These are phyloP conservation scores for Panonychus citri DNA, from an alignment of 1,140 invertebrate species.

Conservation along the genomic window DNA sequence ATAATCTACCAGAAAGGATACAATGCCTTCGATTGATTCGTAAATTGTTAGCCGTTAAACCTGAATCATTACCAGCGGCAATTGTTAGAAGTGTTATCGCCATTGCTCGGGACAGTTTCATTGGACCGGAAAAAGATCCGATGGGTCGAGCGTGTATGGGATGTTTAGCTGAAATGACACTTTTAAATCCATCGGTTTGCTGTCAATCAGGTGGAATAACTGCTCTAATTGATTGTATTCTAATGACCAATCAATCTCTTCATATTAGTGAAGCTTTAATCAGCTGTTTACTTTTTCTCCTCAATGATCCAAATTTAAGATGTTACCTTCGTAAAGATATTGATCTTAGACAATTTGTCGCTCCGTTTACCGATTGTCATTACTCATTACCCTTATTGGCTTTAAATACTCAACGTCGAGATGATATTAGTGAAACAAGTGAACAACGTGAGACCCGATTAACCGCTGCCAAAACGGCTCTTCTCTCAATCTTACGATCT, in stretches of 20 bases:
- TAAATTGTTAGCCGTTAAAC: constrained; percentile 38
- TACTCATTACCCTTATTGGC: constrained; percentile 19
- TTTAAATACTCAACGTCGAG: neutral
- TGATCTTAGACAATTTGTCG: constrained; percentile 49
- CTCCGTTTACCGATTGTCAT: constrained; percentile 77
- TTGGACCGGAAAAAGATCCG: constrained; percentile 42
- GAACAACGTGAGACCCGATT: constrained; percentile 49
- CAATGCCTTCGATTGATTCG: constrained; percentile 63
- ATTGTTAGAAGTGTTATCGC: constrained; percentile 48
- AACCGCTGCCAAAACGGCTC: constrained; percentile 51
- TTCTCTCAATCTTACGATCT: constrained; percentile 60
- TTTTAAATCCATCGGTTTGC: constrained; percentile 53
- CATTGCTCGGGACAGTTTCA: constrained; percentile 41
- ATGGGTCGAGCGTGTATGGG: constrained; percentile 55
- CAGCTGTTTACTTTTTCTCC: constrained; percentile 54
- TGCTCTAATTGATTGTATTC: constrained; percentile 49
- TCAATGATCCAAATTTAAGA: constrained; percentile 64
- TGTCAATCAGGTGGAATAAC: constrained; percentile 57
- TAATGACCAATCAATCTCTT: constrained; percentile 48
- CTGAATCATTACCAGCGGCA: constrained; percentile 36
- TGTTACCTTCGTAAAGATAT: constrained; percentile 39
- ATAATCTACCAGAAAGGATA: constrained; percentile 66
- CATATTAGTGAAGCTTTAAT: constrained; percentile 48
- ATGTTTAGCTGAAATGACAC: constrained; percentile 63
- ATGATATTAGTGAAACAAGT: neutral